Evolutionary conservation across 2,797 vertebrate species (phyloP).

Genomic region (Calcarius lapponicus): DNA sequence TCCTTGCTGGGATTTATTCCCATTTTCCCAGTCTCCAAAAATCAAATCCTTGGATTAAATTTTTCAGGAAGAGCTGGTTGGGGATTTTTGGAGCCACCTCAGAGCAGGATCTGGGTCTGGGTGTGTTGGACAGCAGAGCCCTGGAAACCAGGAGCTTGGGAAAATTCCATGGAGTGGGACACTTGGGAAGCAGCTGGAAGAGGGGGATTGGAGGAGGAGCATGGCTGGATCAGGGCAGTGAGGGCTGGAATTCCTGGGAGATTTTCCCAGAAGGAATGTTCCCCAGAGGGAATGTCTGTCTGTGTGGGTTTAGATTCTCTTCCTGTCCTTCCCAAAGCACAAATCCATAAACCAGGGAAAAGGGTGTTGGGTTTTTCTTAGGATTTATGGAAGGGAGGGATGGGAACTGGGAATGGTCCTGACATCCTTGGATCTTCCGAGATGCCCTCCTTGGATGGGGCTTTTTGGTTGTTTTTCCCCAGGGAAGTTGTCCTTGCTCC

Average conservation of each 20-base stretch:
- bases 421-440: neutral
- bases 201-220: neutral
- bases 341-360: neutral
- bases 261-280: neutral
- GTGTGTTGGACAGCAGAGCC: neutral
- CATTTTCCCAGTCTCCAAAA: neutral
- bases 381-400: neutral
- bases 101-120: rapidly evolving
- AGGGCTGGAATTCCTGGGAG: neutral
- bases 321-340: neutral
- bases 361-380: rapidly evolving
- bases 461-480: neutral
- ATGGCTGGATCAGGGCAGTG: rapidly evolving
- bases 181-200: neutral
- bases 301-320: neutral
- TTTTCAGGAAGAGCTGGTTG: neutral
- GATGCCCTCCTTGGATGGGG: rapidly evolving
- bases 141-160: neutral
- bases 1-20: neutral
- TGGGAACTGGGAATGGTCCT: neutral
- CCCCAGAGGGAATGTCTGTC: neutral
- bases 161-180: neutral
- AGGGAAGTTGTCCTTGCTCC: neutral
- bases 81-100: neutral
- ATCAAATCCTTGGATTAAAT: neutral